A percentile compares a stretch with the other conserved stretches of the same genome.
Evolutionary conservation across 2,797 vertebrate species (phyloP).

Genomic region (Neosilurus hyrtlii): DNA sequence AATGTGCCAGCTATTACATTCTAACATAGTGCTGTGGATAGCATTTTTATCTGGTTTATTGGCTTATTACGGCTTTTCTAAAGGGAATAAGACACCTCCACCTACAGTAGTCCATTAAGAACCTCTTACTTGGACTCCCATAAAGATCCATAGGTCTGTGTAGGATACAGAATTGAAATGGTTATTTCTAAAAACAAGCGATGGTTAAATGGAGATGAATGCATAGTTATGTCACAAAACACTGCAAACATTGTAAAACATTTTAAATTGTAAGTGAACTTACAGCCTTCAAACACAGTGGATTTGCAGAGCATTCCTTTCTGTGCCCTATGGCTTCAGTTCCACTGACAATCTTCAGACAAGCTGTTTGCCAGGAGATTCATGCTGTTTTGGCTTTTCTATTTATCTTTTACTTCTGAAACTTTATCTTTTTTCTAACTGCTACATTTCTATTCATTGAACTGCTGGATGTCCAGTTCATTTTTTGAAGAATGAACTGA

Average conservation of each 20-base stretch:
- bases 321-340: neutral
- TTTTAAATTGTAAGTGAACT: neutral
- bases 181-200: neutral
- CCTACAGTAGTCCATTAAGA: neutral
- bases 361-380: neutral
- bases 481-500: neutral
- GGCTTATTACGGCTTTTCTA: neutral
- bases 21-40: neutral
- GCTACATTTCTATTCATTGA: neutral
- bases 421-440: neutral
- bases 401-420: neutral
- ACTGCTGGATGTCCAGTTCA: neutral
- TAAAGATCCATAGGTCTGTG: neutral
- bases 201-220: neutral
- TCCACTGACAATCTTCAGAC: neutral
- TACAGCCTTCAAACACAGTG: neutral
- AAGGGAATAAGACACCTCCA: neutral
- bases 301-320: neutral
- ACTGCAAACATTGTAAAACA: neutral
- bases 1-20: neutral
- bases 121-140: neutral
- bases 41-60: neutral
- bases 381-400: constrained; percentile 1
- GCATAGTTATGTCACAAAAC: neutral
- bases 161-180: neutral